Percentiles rank a stretch among this genome's conserved stretches.
Conservation (phyloP, 2,888 invertebrate genomes). For the Drosophila paucipuncta region DNA sequence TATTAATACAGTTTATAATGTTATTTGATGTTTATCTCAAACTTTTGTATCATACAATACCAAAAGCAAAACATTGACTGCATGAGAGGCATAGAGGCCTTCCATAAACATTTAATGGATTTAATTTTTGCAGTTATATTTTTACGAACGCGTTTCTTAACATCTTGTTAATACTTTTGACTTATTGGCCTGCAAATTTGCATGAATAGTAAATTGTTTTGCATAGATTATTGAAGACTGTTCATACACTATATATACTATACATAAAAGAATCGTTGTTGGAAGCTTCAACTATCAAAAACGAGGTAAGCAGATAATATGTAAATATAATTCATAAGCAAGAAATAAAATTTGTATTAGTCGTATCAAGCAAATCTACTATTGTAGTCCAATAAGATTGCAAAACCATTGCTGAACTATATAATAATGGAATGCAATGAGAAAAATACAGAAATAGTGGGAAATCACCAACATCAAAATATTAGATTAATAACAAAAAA, state of each 20-base stretch:
- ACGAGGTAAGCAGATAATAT: background rate
- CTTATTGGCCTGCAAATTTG: slow-evolving; percentile 12
- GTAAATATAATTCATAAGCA: background rate
- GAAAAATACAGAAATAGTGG: background rate
- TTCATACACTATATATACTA: background rate
- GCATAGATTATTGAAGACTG: background rate
- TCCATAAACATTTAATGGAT: too few relatives aligned
- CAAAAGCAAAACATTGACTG: too few relatives aligned
- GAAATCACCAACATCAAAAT: background rate
- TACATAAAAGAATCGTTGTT: background rate
- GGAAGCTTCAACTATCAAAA: background rate
- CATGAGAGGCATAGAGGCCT: too few relatives aligned
- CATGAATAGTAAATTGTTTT: slow-evolving; percentile 19
- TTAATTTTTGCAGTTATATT: too few relatives aligned
- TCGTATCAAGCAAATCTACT: background rate
- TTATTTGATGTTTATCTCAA: too few relatives aligned
- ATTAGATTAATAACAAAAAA: background rate
- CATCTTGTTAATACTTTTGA: background rate
- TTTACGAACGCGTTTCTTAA: too few relatives aligned
- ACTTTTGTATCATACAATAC: too few relatives aligned
- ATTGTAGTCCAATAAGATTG: background rate
- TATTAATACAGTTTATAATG: too few relatives aligned
- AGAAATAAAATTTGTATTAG: background rate
- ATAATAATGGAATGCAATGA: background rate
- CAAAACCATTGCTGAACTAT: too few relatives aligned